Conservation (phyloP, 37 sponge, comb jelly and placozoan species). For the Corticium candelabrum region DNA sequence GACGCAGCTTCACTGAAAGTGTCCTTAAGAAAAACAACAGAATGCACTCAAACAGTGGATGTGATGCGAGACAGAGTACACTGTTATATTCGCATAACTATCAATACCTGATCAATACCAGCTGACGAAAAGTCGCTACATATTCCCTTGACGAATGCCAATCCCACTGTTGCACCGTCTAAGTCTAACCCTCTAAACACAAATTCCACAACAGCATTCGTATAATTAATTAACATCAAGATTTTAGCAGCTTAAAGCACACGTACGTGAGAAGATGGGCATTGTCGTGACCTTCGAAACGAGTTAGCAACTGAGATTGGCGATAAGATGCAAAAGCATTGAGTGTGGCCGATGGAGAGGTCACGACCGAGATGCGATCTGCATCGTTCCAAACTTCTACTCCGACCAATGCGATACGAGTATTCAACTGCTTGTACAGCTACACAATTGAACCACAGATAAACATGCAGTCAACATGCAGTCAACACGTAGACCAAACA, state of each 20-base stretch:
- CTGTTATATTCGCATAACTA: not conserved
- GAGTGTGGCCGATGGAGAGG: not conserved
- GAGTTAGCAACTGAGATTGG: not conserved
- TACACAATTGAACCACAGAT: no score
- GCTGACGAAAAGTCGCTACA: not conserved
- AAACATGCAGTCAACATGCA: not conserved
- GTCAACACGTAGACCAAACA: not conserved
- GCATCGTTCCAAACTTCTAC: not conserved
- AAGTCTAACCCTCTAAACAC: not conserved
- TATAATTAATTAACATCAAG: not conserved
- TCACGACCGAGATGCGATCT: not conserved
- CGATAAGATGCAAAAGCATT: not conserved
- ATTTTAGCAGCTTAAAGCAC: not conserved
- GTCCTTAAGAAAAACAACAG: no score
- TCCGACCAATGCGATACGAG: not conserved
- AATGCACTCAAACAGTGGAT: not conserved
- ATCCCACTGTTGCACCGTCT: not conserved
- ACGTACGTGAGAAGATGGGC: not conserved
- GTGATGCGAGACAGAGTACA: not conserved
- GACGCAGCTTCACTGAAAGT: not conserved
- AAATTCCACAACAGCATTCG: not conserved
- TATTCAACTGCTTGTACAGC: not conserved
- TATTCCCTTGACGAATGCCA: not conserved
- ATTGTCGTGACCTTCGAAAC: no score
- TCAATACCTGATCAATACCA: not conserved